Evolutionary conservation across 1,140 invertebrate genomes (phyloP).

Genomic region (Steinernema khuongi): DNA sequence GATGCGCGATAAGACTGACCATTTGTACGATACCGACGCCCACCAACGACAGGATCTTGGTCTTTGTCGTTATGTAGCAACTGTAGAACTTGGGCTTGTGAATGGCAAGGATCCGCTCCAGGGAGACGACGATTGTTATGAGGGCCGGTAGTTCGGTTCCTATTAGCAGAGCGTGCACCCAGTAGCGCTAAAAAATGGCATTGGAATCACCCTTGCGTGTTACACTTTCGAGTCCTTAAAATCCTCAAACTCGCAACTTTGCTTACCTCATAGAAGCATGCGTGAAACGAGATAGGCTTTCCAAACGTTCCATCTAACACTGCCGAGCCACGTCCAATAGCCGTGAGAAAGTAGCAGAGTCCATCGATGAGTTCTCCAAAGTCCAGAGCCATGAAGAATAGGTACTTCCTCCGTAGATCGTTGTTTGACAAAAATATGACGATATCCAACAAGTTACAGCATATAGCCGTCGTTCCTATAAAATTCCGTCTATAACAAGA

Average conservation of each 20-base stretch:
- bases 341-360: background rate
- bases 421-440: background rate
- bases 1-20: background rate
- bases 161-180: background rate
- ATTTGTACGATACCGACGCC: background rate
- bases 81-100: constrained; percentile 2
- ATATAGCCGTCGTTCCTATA: background rate
- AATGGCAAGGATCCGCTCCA: background rate
- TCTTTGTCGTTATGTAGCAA: background rate
- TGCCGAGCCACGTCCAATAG: background rate
- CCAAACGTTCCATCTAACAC: background rate
- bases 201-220: too few relatives aligned
- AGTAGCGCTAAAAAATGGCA: too few relatives aligned
- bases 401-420: background rate
- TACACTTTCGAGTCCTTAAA: too few relatives aligned
- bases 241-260: background rate
- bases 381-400: background rate
- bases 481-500: background rate
- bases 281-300: background rate
- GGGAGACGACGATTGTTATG: background rate
- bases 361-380: background rate
- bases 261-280: background rate
- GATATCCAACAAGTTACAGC: background rate
- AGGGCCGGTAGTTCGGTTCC: background rate
- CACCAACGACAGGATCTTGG: background rate